Conservation (phyloP, 1,140 invertebrate genomes). For the Manduca sexta region DNA sequence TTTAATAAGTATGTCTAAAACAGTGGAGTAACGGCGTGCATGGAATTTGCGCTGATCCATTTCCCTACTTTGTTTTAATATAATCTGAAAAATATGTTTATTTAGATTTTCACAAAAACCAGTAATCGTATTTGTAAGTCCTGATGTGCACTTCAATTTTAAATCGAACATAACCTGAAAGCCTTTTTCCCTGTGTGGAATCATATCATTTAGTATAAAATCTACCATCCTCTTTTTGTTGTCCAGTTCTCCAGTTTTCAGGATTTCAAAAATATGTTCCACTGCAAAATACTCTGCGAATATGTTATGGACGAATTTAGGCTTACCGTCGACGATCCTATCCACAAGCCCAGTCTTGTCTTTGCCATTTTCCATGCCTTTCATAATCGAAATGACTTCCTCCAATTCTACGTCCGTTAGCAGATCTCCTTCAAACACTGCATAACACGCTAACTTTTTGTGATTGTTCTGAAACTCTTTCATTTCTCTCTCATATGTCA, state of each 20-base stretch:
- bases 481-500: background rate
- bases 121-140: too few relatives aligned
- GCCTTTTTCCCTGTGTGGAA: too few relatives aligned
- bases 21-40: too few relatives aligned
- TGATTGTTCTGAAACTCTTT: background rate
- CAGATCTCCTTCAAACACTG: background rate
- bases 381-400: background rate
- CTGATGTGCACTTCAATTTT: too few relatives aligned
- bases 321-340: background rate
- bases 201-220: too few relatives aligned
- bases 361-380: background rate
- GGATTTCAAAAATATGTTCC: constrained; percentile 3
- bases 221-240: too few relatives aligned
- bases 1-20: too few relatives aligned
- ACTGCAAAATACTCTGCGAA: constrained; percentile 23
- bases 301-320: constrained; percentile 1
- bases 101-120: too few relatives aligned
- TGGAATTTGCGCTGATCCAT: too few relatives aligned
- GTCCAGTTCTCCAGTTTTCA: background rate
- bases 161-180: too few relatives aligned
- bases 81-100: too few relatives aligned
- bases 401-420: background rate
- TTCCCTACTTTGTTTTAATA: too few relatives aligned
- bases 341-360: constrained; percentile 3
- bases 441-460: constrained; percentile 3